Evolutionary conservation across 2,113 vertebrate genomes (phyloP).

Genomic region (Cichladusa arquata): DNA sequence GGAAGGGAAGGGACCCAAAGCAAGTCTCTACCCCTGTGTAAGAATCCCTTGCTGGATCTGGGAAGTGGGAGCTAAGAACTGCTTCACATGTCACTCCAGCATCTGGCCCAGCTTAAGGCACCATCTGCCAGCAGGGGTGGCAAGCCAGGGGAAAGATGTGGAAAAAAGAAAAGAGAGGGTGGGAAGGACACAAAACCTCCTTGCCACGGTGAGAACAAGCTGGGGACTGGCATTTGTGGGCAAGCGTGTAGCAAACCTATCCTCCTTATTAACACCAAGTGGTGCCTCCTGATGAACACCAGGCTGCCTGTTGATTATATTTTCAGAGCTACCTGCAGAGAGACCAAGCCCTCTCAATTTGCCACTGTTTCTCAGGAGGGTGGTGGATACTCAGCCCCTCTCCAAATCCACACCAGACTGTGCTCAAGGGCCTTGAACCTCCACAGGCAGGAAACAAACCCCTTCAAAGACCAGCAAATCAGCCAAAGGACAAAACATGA

Average conservation of each 20-base stretch:
- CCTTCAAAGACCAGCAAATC: background rate
- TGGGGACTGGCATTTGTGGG: background rate
- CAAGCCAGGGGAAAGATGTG: background rate
- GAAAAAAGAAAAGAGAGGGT: background rate
- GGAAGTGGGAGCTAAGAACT: background rate
- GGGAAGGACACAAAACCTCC: background rate
- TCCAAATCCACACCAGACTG: background rate
- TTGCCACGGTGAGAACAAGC: background rate
- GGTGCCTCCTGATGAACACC: background rate
- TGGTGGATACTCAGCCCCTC: background rate
- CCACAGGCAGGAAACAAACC: accelerated
- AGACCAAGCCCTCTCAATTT: background rate
- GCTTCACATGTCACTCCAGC: background rate
- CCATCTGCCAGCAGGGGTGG: background rate
- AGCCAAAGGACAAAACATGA: background rate
- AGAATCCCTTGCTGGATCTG: background rate
- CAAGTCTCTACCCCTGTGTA: background rate
- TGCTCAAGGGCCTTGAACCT: background rate
- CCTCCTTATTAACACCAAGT: background rate
- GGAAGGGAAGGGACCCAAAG: background rate
- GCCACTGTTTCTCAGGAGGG: background rate
- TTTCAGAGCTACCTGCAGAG: background rate
- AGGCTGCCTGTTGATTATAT: background rate
- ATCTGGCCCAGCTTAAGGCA: background rate
- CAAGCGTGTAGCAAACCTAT: background rate